Conservation (phyloP, 2,888 invertebrate species). For the Ametastegia equiseti region DNA sequence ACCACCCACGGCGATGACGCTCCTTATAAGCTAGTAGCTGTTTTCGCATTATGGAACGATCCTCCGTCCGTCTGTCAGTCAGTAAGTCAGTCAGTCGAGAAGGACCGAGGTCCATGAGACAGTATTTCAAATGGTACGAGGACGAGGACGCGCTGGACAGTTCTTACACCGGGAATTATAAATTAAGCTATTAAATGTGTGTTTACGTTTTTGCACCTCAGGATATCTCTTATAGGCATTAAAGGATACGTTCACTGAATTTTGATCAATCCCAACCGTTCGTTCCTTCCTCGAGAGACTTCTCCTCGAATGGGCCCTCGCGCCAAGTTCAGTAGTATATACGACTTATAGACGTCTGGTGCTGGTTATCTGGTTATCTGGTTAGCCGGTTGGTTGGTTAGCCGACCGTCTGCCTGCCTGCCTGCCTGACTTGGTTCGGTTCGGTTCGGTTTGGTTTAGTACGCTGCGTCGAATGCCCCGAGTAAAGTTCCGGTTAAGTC, state of each 20-base stretch:
- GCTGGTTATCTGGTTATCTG: slow-evolving; percentile 33
- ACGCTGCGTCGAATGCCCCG: not conserved
- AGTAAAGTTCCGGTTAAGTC: slow-evolving; percentile 72
- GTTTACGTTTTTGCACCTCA: slow-evolving; percentile 51
- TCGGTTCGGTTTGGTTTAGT: slow-evolving; percentile 26
- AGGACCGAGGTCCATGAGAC: slow-evolving; percentile 16
- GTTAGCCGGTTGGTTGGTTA: slow-evolving; percentile 23
- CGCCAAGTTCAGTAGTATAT: slow-evolving; percentile 40
- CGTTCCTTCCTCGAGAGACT: slow-evolving; percentile 8
- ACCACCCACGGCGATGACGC: slow-evolving; percentile 74
- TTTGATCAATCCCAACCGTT: slow-evolving; percentile 30
- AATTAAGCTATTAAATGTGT: slow-evolving; percentile 73
- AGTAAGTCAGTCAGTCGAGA: not conserved
- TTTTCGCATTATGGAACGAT: slow-evolving; percentile 66
- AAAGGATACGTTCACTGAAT: slow-evolving; percentile 37
- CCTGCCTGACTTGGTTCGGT: slow-evolving; percentile 31
- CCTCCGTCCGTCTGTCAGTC: slow-evolving; percentile 57
- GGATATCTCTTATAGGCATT: slow-evolving; percentile 44
- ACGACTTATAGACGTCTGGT: slow-evolving; percentile 29
- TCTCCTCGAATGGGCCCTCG: slow-evolving; percentile 57
- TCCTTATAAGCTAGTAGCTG: slow-evolving; percentile 71
- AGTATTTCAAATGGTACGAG: slow-evolving; percentile 52
- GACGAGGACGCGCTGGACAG: slow-evolving; percentile 50
- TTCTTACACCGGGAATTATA: slow-evolving; percentile 67
- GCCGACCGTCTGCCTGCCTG: slow-evolving; percentile 2